Base-by-base conservation (phyloP, 2,113 vertebrate genomes). In the Megaleporinus macrocephalus region DNA sequence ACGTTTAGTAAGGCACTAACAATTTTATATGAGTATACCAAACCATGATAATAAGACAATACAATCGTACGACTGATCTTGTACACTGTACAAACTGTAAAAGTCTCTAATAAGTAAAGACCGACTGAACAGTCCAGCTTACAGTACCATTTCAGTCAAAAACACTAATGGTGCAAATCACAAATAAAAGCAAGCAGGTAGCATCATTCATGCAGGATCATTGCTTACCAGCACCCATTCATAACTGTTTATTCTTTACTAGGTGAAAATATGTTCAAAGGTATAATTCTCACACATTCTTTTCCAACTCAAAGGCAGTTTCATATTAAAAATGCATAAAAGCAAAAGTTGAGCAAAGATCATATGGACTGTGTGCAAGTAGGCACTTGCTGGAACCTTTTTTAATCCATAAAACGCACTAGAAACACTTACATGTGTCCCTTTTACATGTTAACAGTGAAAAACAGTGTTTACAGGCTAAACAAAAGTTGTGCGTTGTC, bases 1-100 rank as follows among this genome's bases (percentile, higher is more conserved):
- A 51, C 29, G 59, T 1, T 72, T 62, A 72, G n/a, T 78, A 71
- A 76, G 73, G 65, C 73, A 76, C 73, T 71, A 26, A 49, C 13
- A 47, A 53, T 30, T 33, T 15, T 24, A 1, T 18, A 26, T 44
- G 13, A 9, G 11, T 9, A 57, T n/a, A 9, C 6, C 18, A 22
- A 7, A n/a, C 18, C 2, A 57, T 1, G 20, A 57, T 1, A 57
- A 57, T 7, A 5, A 22, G 53, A 1, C 11, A 44, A 5, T 11
- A 18, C 49, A 16, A 18, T 51, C 1, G 4, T 3, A 16, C 1
- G 49, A 51, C 2, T 18, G 15, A 51, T 51, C 49, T 15, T 51
- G 15, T 16, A 44, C 36, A 7, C 36, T 36, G 3, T 7, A 36
- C 36, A 3, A 36, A 36, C 41, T 44, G 41, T 44, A 44, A 44